Evolutionary conservation across 2,113 vertebrate genomes (phyloP).

Genomic region (Alligator mississippiensis): DNA sequence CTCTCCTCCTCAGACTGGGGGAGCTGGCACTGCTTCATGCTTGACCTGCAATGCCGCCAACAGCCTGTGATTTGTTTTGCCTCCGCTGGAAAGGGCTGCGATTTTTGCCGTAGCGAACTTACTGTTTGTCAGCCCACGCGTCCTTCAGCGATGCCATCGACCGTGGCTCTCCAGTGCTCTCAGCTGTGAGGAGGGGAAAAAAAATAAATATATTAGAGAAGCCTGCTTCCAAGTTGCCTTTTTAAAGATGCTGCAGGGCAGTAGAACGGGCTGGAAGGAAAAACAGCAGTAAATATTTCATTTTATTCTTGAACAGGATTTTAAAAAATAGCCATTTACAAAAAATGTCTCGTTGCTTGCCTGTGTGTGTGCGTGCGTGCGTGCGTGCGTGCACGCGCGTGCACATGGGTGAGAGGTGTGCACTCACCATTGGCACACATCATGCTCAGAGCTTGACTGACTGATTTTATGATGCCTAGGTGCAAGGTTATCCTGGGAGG

Average conservation of each 20-base stretch:
- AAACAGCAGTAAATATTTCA: not conserved
- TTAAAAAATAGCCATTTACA: not conserved
- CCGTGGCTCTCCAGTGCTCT: not conserved
- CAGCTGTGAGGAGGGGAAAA: not conserved
- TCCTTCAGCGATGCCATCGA: not conserved
- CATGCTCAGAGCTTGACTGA: not conserved
- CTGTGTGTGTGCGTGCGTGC: not conserved
- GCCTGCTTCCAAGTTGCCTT: not conserved
- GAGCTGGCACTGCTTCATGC: conserved; percentile 39
- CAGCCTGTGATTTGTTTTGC: conserved; percentile 38
- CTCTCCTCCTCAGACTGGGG: not conserved
- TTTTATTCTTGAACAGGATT: not conserved
- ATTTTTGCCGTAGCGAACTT: conserved; percentile 27
- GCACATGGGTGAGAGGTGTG: not conserved
- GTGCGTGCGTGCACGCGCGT: not conserved
- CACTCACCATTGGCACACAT: not conserved
- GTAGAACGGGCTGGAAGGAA: not conserved
- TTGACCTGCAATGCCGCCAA: conserved; percentile 53
- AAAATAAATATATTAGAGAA: not conserved
- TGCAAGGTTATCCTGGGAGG: not conserved
- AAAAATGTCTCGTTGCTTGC: not conserved
- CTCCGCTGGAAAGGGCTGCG: conserved; percentile 6
- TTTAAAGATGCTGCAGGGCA: not conserved
- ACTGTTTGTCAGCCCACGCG: not conserved
- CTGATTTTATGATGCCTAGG: not conserved